Base-by-base conservation (phyloP, 2,797 vertebrate genomes). In the Odontamblyopus lacepedii region DNA sequence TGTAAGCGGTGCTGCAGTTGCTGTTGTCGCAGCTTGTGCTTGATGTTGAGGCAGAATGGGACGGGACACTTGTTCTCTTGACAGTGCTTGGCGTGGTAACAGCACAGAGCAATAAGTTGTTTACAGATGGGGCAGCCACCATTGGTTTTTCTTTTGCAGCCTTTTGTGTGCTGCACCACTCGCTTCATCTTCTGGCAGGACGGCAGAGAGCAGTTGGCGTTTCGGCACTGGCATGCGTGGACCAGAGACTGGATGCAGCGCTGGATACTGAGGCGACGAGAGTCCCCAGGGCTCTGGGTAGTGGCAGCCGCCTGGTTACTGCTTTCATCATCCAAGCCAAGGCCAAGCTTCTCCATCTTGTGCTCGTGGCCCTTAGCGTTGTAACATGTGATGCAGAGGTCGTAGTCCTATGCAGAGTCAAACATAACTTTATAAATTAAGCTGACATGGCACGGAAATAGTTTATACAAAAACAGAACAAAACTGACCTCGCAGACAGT, bases 121-220 rank as follows among this genome's bases (percentile, higher is more conserved):
- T 98, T 99, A 94, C 98, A 99, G 85, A 99, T 98, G 71, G 98
- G 98, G 79, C 98, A 98, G 9, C 97, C 97, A 0, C 98, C 97
- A 0, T 99, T 99, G 81, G 97, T 99, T 91, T 99, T 99, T 70
- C 97, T 97, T 65, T 99, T 99, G 93, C 98, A 99, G 73, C 96
- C 95, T 89, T 98, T 98, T 66, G 98, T 99, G 87, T 99, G 98
- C 48, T 98, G 97, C 67, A 99, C 97, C 0, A 99, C 97, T 0
- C 97, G 95, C 82, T 99, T 99, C 98, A 99, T 99, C 94, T 98
- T 99, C 94, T 98, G 97, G 82, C 98, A 98, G 85, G 97, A 99
- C 0, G 97, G 97, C 91, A 99, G 92, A 0, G 97, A 98, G 89
- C 98, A 99, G 91, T 98, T 99, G 82, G 98, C 98, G 0, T 99